These are phyloP conservation scores for Archegozetes longisetosus DNA, from an alignment of 1,140 invertebrate genomes.

Conservation along the genomic window DNA sequence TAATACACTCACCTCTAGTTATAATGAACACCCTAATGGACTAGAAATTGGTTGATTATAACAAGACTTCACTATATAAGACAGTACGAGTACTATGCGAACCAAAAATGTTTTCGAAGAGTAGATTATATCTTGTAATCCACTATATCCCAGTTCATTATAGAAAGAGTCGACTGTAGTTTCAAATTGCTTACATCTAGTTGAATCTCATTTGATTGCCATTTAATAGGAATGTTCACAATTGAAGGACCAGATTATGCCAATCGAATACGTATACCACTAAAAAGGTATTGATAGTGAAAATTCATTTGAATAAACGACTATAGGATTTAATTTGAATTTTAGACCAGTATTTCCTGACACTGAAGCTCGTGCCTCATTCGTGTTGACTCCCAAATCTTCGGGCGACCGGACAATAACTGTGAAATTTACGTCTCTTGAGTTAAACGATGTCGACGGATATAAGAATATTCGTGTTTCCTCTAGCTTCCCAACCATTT, in stretches of 20 bases:
- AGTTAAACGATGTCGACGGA: constrained; percentile 67
- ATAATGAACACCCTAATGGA: too few relatives aligned
- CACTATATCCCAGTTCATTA: too few relatives aligned
- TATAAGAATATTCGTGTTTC: constrained; percentile 35
- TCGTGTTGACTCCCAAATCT: constrained; percentile 50
- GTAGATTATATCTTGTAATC: too few relatives aligned
- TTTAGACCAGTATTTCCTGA: constrained; percentile 41
- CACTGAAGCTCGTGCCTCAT: constrained; percentile 45
- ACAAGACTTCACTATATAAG: too few relatives aligned
- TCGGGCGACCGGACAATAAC: constrained; percentile 54
- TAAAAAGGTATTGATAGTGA: constrained; percentile 41
- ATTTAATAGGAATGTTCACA: constrained; percentile 34
- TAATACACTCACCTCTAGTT: too few relatives aligned
- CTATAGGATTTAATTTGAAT: background rate
- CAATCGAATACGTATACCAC: constrained; percentile 42
- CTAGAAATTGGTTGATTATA: too few relatives aligned
- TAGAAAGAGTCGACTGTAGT: too few relatives aligned
- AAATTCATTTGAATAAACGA: too few relatives aligned
- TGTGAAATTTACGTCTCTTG: constrained; percentile 61
- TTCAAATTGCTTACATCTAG: too few relatives aligned
- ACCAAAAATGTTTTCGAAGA: too few relatives aligned
- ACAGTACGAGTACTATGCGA: too few relatives aligned
- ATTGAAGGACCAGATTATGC: constrained; percentile 53
- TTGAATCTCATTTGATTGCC: too few relatives aligned
- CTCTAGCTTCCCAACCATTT: background rate